Conservation (phyloP, 1,140 invertebrate species). For the Aphelenchoides besseyi region DNA sequence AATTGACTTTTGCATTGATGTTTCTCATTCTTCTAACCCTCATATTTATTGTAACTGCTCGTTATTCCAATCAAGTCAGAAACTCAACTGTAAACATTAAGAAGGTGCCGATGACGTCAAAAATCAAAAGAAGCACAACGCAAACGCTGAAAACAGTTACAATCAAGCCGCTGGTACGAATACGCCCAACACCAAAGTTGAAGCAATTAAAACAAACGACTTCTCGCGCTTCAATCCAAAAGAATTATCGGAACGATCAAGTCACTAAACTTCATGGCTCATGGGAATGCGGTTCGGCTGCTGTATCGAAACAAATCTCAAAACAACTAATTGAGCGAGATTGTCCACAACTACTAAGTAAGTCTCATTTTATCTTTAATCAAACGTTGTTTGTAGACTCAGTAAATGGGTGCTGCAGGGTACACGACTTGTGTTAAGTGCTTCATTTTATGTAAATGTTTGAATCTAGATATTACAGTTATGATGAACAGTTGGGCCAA, state of each 20-base stretch:
- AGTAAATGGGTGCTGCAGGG: slow-evolving; percentile 1
- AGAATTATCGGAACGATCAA: no score
- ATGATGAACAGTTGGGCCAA: background rate
- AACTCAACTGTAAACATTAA: background rate
- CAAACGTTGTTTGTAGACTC: background rate
- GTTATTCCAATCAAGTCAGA: background rate
- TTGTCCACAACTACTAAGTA: slow-evolving; percentile 3
- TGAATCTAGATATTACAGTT: background rate
- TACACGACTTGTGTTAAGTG: background rate
- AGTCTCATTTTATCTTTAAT: background rate
- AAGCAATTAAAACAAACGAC: background rate
- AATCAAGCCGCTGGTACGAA: background rate
- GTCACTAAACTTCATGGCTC: background rate
- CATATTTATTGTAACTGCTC: background rate
- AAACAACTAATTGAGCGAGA: background rate
- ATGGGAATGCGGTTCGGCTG: slow-evolving; percentile 1
- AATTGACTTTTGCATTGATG: background rate
- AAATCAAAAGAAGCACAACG: background rate
- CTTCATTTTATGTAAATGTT: background rate
- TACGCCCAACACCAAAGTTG: background rate
- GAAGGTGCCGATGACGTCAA: background rate
- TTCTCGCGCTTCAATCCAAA: background rate
- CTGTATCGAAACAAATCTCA: background rate
- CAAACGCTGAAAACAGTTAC: no score
- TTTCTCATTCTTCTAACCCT: background rate